Percentiles rank a stretch among this genome's conserved stretches.
Evolutionary conservation across 2,113 vertebrate species (phyloP).

Genomic region (Macrotis lagotis): DNA sequence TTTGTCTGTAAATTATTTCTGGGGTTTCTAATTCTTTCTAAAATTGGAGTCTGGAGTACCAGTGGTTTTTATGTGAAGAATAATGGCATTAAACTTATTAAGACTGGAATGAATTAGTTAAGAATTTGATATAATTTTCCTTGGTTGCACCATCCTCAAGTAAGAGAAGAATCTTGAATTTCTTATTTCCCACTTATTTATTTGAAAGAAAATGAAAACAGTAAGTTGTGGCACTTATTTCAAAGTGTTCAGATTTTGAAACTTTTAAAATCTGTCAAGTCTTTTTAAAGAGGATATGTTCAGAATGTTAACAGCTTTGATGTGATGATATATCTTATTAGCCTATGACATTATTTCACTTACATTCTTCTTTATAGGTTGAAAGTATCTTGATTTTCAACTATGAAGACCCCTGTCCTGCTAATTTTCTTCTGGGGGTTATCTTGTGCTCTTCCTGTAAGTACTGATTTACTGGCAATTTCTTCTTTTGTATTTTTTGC

Average conservation of each 20-base stretch:
- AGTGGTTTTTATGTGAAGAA: background rate
- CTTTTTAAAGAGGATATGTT: background rate
- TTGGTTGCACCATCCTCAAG: background rate
- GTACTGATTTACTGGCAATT: conserved; percentile 74
- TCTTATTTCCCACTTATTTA: conserved; percentile 2
- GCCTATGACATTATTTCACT: background rate
- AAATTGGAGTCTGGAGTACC: background rate
- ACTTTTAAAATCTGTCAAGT: background rate
- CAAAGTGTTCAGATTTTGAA: background rate
- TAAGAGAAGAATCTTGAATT: background rate
- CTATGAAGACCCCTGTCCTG: conserved; percentile 71
- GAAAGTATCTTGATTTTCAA: background rate
- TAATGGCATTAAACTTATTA: no score
- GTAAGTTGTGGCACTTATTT: background rate
- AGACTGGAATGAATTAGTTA: conserved; percentile 17
- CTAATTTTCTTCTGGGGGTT: conserved; percentile 73
- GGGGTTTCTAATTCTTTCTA: no score
- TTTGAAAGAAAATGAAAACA: background rate
- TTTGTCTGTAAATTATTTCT: conserved; percentile 46
- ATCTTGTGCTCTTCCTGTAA: conserved; percentile 82
- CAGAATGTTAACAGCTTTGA: background rate
- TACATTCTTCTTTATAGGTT: conserved; percentile 61
- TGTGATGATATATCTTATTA: background rate
- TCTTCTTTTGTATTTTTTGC: no score
- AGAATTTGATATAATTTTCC: background rate